phyloP scores from a whole-genome alignment of 92 coral and sea anemone genomes.

The Nematostella vectensis region DNA sequence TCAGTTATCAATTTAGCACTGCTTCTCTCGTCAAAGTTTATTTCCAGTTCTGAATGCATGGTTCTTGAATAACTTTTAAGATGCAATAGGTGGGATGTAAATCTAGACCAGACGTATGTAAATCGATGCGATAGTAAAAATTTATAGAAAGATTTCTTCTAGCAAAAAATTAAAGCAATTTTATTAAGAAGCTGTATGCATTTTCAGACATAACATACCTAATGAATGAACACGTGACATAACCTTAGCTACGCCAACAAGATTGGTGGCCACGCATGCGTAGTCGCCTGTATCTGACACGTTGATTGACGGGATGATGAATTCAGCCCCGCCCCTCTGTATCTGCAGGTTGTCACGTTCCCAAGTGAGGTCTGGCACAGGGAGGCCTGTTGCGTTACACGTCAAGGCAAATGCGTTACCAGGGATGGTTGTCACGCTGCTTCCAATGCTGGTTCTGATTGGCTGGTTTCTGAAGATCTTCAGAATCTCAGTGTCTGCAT shows the following conservation, averaged over 20 bases:
- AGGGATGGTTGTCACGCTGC: constrained; percentile 56
- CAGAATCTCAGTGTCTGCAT: constrained; percentile 9
- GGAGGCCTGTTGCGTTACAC: constrained; percentile 71
- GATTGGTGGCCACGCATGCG: constrained; percentile 72
- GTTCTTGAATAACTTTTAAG: too few relatives aligned
- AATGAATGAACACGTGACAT: constrained; percentile 38
- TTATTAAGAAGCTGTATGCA: too few relatives aligned
- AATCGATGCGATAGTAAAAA: too few relatives aligned
- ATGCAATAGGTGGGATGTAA: too few relatives aligned
- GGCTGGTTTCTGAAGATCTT: constrained; percentile 29
- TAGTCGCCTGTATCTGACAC: constrained; percentile 67
- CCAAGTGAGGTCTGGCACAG: constrained; percentile 56
- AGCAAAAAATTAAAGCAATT: too few relatives aligned
- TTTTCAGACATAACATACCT: too few relatives aligned
- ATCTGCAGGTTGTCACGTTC: constrained; percentile 30
- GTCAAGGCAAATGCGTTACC: constrained; percentile 51
- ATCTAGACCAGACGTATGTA: too few relatives aligned
- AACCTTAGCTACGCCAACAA: constrained; percentile 42
- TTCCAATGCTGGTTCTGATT: constrained; percentile 40
- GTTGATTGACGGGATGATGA: constrained; percentile 18
- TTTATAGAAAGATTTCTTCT: too few relatives aligned
- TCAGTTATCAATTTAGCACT: too few relatives aligned
- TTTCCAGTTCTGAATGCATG: too few relatives aligned
- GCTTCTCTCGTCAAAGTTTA: too few relatives aligned
- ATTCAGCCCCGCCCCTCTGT: constrained; percentile 23